Evolutionary conservation across 1,140 invertebrate genomes (phyloP).

Genomic region (Pomacea maculata): DNA sequence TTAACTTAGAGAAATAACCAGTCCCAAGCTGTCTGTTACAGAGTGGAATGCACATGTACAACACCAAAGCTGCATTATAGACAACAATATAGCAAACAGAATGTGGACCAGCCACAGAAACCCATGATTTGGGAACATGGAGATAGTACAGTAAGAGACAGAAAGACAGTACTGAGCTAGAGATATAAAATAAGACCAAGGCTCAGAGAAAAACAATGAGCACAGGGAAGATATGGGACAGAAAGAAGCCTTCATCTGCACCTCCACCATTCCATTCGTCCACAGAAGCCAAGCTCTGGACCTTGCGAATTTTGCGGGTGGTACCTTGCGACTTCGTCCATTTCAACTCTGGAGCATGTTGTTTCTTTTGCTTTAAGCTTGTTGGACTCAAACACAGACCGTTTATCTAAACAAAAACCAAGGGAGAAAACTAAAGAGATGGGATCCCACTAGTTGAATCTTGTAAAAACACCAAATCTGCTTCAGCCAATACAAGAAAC

Average conservation of each 20-base stretch:
- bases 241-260: conserved; percentile 27
- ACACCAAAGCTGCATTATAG: not conserved
- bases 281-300: conserved; percentile 62
- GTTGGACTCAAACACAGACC: conserved; percentile 77
- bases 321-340: conserved; percentile 66
- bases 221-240: not conserved
- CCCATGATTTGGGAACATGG: not conserved
- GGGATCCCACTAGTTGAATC: conserved; percentile 8
- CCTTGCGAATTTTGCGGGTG: conserved; percentile 62
- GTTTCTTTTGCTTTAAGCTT: conserved; percentile 54
- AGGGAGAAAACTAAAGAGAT: conserved; percentile 6
- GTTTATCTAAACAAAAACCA: conserved; percentile 75
- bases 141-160: not conserved
- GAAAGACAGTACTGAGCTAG: not conserved
- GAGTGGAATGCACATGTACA: conserved; percentile 1
- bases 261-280: conserved; percentile 61
- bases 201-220: conserved; percentile 1
- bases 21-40: too few species aligned
- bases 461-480: not conserved
- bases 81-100: not conserved
- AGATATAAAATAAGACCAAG: not conserved
- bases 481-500: not conserved
- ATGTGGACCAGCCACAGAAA: not conserved
- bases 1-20: too few species aligned
- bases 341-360: conserved; percentile 60